Percentiles rank a stretch among this genome's conserved stretches.
Conservation (phyloP, 2,888 invertebrate genomes). For the Drosophila stalkeri region DNA sequence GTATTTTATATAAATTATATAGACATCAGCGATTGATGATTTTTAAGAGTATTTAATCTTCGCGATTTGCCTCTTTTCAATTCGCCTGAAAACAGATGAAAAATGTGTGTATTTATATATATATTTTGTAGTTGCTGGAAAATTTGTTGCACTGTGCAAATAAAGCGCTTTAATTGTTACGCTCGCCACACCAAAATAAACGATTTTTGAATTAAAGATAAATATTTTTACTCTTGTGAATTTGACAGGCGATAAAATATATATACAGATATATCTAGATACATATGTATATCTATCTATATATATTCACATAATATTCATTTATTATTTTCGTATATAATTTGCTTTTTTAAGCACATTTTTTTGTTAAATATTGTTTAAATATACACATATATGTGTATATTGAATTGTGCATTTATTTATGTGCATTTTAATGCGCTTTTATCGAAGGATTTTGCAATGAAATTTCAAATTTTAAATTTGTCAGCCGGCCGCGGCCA, state of each 20-base stretch:
- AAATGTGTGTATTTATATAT: neutral
- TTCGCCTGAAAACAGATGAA: constrained; percentile 22
- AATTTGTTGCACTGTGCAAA: constrained; percentile 31
- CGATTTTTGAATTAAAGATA: constrained; percentile 49
- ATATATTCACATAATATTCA: neutral
- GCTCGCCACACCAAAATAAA: constrained; percentile 11
- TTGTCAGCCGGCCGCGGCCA: constrained; percentile 45
- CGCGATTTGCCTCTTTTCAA: constrained; percentile 3
- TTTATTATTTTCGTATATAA: neutral
- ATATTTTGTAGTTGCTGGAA: constrained; percentile 19
- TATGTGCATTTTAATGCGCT: constrained; percentile 52
- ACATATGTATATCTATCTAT: constrained; percentile 5
- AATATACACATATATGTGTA: neutral
- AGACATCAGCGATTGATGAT: too few species aligned
- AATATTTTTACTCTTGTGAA: constrained; percentile 25
- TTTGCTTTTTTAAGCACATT: neutral
- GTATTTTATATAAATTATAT: too few species aligned
- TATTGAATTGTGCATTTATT: constrained; percentile 29
- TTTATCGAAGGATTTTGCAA: constrained; percentile 22
- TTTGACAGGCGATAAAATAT: constrained; percentile 30
- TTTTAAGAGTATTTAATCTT: neutral
- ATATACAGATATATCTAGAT: constrained; percentile 2
- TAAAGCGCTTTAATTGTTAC: constrained; percentile 47
- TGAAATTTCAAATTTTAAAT: constrained; percentile 34
- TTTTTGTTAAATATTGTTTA: neutral